Conservation (phyloP, 2,113 vertebrate species). For the Vicugna pacos region DNA sequence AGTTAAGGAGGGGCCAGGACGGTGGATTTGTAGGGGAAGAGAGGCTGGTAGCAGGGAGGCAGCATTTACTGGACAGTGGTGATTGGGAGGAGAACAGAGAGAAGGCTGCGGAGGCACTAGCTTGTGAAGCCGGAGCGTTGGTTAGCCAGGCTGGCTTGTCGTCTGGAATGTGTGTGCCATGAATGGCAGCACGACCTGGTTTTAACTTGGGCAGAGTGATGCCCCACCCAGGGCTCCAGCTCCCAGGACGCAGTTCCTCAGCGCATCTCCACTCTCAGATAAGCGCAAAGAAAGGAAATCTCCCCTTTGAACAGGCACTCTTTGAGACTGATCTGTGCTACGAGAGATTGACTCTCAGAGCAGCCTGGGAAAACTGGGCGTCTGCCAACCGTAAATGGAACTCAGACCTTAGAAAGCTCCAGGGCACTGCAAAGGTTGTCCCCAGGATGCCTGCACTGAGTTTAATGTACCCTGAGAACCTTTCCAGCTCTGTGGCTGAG, state of each 20-base stretch:
- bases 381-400: constrained; percentile 61
- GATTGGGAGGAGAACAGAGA: not conserved
- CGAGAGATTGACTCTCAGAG: not conserved
- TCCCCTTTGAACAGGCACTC: not conserved
- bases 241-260: not conserved
- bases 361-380: constrained; percentile 47
- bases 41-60: not conserved
- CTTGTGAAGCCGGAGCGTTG: not conserved
- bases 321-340: not conserved
- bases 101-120: not conserved
- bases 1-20: not conserved
- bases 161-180: not conserved
- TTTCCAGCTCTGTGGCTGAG: constrained; percentile 22
- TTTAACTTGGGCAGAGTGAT: not conserved
- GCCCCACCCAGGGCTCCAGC: not conserved
- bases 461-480: constrained; percentile 63
- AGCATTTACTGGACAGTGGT: not conserved
- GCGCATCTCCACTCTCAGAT: not conserved
- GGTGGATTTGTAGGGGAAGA: not conserved
- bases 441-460: not conserved
- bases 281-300: constrained; percentile 2
- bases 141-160: not conserved
- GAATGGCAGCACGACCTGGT: not conserved
- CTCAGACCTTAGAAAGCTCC: constrained; percentile 61
- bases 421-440: constrained; percentile 28